phyloP scores from a whole-genome alignment of 1,140 invertebrate species.

The Tetragnatha versicolor region DNA sequence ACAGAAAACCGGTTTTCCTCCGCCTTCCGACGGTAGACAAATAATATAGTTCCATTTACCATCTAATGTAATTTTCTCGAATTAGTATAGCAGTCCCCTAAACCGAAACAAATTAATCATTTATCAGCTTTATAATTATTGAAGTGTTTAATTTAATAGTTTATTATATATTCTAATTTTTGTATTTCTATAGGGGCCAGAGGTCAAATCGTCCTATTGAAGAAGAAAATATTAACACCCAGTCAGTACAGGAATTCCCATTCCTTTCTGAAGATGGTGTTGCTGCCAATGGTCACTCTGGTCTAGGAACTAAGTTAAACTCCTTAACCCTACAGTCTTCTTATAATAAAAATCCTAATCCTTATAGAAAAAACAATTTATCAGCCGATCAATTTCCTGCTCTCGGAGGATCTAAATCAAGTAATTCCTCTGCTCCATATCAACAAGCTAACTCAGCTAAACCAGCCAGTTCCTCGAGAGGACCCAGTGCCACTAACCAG shows the following conservation, averaged over 20 bases:
- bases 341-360: not conserved
- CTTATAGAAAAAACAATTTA: not conserved
- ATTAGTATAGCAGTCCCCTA: too few species aligned
- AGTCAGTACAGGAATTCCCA: conserved; percentile 40
- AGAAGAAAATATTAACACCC: conserved; percentile 28
- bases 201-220: not conserved
- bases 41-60: too few species aligned
- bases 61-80: too few species aligned
- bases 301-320: not conserved
- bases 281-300: not conserved
- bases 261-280: conserved; percentile 45
- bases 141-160: too few species aligned
- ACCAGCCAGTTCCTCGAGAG: too few species aligned
- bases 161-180: too few species aligned
- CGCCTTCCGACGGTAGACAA: too few species aligned
- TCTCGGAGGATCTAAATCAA: not conserved
- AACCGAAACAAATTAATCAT: too few species aligned
- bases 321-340: conserved; percentile 9
- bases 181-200: not conserved
- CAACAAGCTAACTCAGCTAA: not conserved
- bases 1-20: too few species aligned
- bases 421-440: not conserved
- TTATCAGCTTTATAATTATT: too few species aligned
- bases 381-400: conserved; percentile 48
- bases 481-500: not conserved